Conservation (phyloP, 2,113 vertebrate species). For the Australoheros scitulus region DNA sequence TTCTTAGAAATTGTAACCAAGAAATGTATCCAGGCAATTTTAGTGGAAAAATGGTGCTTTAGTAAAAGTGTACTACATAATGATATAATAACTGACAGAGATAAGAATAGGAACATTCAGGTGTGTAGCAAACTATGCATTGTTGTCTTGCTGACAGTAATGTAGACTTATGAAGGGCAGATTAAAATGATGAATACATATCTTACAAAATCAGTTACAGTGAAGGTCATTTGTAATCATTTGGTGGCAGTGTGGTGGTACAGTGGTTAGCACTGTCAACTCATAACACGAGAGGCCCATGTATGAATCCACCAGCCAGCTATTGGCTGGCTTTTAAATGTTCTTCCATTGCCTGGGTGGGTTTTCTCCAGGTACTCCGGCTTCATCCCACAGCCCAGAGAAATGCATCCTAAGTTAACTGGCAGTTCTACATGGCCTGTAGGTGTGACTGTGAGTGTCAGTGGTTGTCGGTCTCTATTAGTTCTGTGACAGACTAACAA, state of each 20-base stretch:
- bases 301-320: too few species aligned
- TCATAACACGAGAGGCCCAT: too few species aligned
- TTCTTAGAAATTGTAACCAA: background rate
- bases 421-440: background rate
- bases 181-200: background rate
- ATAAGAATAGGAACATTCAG: too few species aligned
- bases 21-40: background rate
- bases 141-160: background rate
- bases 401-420: background rate
- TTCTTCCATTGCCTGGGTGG: background rate
- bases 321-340: accelerated
- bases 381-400: background rate
- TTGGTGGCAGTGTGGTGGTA: too few species aligned
- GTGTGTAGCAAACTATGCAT: background rate
- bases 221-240: too few species aligned
- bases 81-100: too few species aligned
- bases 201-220: background rate
- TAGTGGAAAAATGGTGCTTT: too few species aligned
- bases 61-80: too few species aligned
- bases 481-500: background rate
- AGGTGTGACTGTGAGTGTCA: accelerated
- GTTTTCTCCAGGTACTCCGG: background rate
- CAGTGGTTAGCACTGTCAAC: too few species aligned
- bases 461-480: background rate
- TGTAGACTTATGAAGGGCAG: background rate